Conservation (phyloP, 2,113 vertebrate species). For the Rhinoptilus africanus region DNA sequence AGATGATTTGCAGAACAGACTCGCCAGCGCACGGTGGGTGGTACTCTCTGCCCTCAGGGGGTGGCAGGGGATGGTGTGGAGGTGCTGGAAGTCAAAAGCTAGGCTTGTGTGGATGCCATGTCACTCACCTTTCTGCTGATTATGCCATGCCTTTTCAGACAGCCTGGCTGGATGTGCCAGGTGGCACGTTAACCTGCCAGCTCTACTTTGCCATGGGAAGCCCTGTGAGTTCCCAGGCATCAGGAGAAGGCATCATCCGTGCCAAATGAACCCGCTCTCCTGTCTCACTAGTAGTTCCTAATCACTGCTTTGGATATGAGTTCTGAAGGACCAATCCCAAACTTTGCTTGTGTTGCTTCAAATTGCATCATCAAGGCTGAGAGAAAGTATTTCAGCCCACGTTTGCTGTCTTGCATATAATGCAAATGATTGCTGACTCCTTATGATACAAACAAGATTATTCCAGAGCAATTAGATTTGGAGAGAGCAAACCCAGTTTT, state of each 20-base stretch:
- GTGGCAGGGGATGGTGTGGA: background rate
- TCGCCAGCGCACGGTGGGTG: background rate
- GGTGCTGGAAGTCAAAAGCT: background rate
- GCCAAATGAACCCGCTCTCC: background rate
- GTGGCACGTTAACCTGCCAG: background rate
- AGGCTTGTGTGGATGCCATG: background rate
- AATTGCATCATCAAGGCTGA: background rate
- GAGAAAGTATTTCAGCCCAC: background rate
- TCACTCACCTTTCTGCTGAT: background rate
- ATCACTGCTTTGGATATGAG: accelerated
- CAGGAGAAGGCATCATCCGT: background rate
- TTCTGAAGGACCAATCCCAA: background rate
- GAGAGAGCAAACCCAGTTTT: background rate
- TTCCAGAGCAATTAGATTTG: background rate
- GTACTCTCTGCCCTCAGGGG: background rate
- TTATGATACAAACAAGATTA: background rate
- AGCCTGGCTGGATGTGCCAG: background rate
- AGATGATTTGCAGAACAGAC: background rate
- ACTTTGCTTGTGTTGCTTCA: background rate
- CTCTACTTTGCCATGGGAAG: background rate
- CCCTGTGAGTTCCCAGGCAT: background rate
- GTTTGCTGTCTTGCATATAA: background rate
- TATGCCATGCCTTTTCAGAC: background rate
- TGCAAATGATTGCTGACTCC: background rate
- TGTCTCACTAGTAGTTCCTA: background rate